Evolutionary conservation across 2,888 invertebrate genomes (phyloP).

Genomic region (Thera britannica): DNA sequence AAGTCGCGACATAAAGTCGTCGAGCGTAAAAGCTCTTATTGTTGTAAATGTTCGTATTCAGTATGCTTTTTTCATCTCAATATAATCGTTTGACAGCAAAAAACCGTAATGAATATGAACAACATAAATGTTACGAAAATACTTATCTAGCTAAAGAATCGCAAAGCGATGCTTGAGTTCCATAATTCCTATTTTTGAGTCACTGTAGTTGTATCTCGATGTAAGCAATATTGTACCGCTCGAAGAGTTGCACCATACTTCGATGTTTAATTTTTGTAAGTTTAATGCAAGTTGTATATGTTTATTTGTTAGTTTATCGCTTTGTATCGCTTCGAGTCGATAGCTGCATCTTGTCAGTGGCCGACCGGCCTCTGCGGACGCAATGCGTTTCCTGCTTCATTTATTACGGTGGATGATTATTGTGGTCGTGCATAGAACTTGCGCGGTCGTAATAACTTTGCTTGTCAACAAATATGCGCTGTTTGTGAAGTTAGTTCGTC

Average conservation of each 20-base stretch:
- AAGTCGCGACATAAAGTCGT: conserved; percentile 7
- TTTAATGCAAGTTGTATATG: conserved; percentile 40
- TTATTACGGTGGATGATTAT: conserved; percentile 6
- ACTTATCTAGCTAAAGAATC: conserved; percentile 35
- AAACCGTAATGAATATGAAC: conserved; percentile 39
- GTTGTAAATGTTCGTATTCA: conserved; percentile 31
- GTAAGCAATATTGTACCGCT: conserved; percentile 36
- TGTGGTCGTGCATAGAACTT: neutral
- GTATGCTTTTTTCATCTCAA: conserved; percentile 25
- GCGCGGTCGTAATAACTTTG: neutral
- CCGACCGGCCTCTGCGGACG: neutral
- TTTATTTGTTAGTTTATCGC: conserved; percentile 40
- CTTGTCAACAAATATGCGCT: conserved; percentile 16
- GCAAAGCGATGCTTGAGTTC: conserved; percentile 40
- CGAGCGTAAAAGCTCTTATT: conserved; percentile 4
- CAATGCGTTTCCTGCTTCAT: conserved; percentile 31
- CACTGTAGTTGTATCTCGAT: conserved; percentile 42
- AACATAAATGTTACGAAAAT: conserved; percentile 31
- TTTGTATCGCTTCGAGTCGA: conserved; percentile 36
- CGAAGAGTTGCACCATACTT: conserved; percentile 36
- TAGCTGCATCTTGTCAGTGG: conserved; percentile 1
- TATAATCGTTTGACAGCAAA: conserved; percentile 16
- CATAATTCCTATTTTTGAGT: conserved; percentile 45
- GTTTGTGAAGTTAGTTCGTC: conserved; percentile 32
- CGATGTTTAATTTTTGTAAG: conserved; percentile 39